A percentile compares a stretch with the other conserved stretches of the same genome.
Conservation (phyloP, 2,888 invertebrate species). For the Drosophila tanythrix region DNA sequence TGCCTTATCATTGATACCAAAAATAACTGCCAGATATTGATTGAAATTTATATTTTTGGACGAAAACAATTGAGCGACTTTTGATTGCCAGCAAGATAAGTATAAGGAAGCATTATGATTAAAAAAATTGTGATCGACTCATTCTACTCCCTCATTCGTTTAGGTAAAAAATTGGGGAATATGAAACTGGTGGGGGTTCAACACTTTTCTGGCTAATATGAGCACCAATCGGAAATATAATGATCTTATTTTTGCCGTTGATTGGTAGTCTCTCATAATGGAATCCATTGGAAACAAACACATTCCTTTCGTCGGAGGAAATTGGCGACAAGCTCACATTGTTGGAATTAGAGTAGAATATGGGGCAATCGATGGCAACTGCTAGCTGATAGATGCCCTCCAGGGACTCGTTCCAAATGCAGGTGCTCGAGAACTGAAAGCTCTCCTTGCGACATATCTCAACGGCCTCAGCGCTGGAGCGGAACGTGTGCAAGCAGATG, state of each 20-base stretch:
- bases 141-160: conserved; percentile 23
- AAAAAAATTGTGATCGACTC: background rate
- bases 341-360: conserved; percentile 53
- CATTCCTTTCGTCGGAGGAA: background rate
- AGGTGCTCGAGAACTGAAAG: conserved; percentile 14
- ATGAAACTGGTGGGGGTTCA: background rate
- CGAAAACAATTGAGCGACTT: conserved; percentile 24
- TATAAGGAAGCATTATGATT: conserved; percentile 29
- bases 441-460: conserved; percentile 25
- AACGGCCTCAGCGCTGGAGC: conserved; percentile 21
- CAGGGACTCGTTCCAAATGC: conserved; percentile 54
- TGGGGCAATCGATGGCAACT: conserved; percentile 19
- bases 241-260: conserved; percentile 20
- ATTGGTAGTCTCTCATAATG: conserved; percentile 57
- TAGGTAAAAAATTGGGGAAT: conserved; percentile 47
- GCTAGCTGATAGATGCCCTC: conserved; percentile 50
- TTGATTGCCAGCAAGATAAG: conserved; percentile 23
- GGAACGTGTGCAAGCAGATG: conserved; percentile 50
- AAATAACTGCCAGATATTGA: conserved; percentile 58
- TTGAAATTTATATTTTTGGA: conserved; percentile 45
- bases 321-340: conserved; percentile 49
- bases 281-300: conserved; percentile 18
- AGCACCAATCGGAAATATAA: conserved; percentile 51
- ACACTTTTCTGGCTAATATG: background rate
- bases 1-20: conserved; percentile 44